Evolutionary conservation across 30 jellyfish, hydroid and myxozoan species (phyloP).

Genomic region (Chrysaora quinquecirrha): DNA sequence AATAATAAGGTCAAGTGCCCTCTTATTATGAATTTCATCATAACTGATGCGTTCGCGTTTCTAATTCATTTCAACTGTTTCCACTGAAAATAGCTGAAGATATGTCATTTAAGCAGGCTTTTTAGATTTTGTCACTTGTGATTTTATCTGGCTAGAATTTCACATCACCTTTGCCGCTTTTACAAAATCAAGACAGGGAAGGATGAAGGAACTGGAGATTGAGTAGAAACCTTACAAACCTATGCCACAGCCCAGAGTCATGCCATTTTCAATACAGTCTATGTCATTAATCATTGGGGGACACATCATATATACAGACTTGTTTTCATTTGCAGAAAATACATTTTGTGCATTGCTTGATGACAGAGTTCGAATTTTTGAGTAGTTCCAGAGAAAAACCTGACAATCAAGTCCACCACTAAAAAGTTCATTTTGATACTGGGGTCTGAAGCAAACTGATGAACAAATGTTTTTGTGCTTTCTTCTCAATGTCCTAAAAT

Average conservation of each 20-base stretch:
- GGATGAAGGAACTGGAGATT: too few relatives aligned
- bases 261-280: slow-evolving; percentile 58
- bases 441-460: slow-evolving; percentile 44
- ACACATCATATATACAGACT: slow-evolving; percentile 77
- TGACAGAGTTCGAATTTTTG: slow-evolving; percentile 48
- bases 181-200: too few relatives aligned
- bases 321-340: slow-evolving; percentile 56
- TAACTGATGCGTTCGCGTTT: too few relatives aligned
- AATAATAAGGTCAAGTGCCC: too few relatives aligned
- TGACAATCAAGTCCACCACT: slow-evolving; percentile 95
- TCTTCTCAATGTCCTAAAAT: slow-evolving; percentile 72
- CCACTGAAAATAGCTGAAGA: too few relatives aligned
- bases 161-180: too few relatives aligned
- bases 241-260: slow-evolving; percentile 64
- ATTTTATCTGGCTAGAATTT: too few relatives aligned
- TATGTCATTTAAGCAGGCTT: too few relatives aligned
- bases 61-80: too few relatives aligned
- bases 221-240: too few relatives aligned
- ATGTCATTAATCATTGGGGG: slow-evolving; percentile 87
- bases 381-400: slow-evolving; percentile 75
- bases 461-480: slow-evolving; percentile 91
- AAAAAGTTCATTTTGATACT: slow-evolving; percentile 47
- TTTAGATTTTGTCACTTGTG: too few relatives aligned
- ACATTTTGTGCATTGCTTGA: slow-evolving; percentile 68
- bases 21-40: too few relatives aligned